Evolutionary conservation across 2,888 invertebrate genomes (phyloP).

Genomic region (Pycnomerus fuliginosus): DNA sequence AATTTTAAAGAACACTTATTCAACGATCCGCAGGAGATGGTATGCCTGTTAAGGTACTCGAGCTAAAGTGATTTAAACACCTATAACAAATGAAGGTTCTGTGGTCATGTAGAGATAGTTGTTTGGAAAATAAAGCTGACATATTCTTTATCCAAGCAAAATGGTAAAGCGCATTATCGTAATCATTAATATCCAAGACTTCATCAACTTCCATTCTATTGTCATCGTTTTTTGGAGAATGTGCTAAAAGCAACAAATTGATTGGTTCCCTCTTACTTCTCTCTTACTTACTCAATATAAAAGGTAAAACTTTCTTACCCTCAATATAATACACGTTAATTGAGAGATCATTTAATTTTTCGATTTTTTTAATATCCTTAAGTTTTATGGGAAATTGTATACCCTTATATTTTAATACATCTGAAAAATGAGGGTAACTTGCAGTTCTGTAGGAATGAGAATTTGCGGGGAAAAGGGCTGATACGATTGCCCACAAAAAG

Average conservation of each 20-base stretch:
- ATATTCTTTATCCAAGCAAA: constrained; percentile 29
- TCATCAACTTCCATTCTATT: no score
- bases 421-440: constrained; percentile 30
- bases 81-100: constrained; percentile 20
- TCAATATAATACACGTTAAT: constrained; percentile 36
- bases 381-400: constrained; percentile 35
- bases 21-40: constrained; percentile 4
- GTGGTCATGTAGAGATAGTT: constrained; percentile 11
- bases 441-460: constrained; percentile 20
- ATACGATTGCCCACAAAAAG: constrained; percentile 34
- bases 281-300: constrained; percentile 14
- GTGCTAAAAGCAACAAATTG: constrained; percentile 25
- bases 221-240: constrained; percentile 8
- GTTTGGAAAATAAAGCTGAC: constrained; percentile 14
- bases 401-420: constrained; percentile 29
- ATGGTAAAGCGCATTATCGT: constrained; percentile 14
- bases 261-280: constrained; percentile 11
- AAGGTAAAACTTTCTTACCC: constrained; percentile 3
- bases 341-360: constrained; percentile 31
- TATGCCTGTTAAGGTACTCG: no score
- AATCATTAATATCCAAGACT: constrained; percentile 10
- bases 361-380: constrained; percentile 35
- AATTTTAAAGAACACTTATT: constrained; percentile 17
- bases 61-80: constrained; percentile 26
- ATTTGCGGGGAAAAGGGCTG: constrained; percentile 27